Percentiles rank a stretch among this genome's conserved stretches.
Conservation (phyloP, 2,113 vertebrate genomes). For the Hyperopisus bebe region DNA sequence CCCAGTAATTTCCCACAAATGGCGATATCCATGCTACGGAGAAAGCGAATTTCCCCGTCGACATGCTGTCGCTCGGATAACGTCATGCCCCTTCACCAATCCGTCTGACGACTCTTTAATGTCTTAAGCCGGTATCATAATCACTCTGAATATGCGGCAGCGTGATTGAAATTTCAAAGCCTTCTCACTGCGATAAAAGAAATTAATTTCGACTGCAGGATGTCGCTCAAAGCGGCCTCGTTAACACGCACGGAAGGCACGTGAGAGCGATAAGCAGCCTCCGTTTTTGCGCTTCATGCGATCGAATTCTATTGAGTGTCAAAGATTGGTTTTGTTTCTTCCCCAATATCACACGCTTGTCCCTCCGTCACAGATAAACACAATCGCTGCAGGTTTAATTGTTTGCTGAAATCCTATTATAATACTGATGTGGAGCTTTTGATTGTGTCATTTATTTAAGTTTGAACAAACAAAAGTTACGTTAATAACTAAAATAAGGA, state of each 20-base stretch:
- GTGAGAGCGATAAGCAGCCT: neutral
- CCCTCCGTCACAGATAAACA: neutral
- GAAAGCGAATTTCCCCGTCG: conserved; percentile 8
- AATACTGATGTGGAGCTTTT: conserved; percentile 3
- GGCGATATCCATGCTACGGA: neutral
- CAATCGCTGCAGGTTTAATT: neutral
- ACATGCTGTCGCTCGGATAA: neutral
- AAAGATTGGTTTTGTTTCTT: neutral
- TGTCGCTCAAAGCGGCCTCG: neutral
- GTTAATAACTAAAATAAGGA: neutral
- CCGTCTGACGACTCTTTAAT: neutral
- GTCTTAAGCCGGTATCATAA: neutral
- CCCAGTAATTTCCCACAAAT: neutral
- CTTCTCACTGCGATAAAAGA: conserved; percentile 7
- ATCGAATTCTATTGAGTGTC: conserved; percentile 7
- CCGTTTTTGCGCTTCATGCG: neutral
- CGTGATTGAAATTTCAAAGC: conserved; percentile 9
- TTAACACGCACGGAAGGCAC: neutral
- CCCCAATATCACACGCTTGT: neutral
- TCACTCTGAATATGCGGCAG: neutral
- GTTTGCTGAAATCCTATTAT: conserved; percentile 11
- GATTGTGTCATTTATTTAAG: neutral
- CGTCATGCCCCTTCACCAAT: neutral
- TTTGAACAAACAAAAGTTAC: neutral
- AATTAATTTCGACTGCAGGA: conserved; percentile 16